phyloP scores from a whole-genome alignment of 2,113 vertebrate species.

The Chinchilla lanigera region DNA sequence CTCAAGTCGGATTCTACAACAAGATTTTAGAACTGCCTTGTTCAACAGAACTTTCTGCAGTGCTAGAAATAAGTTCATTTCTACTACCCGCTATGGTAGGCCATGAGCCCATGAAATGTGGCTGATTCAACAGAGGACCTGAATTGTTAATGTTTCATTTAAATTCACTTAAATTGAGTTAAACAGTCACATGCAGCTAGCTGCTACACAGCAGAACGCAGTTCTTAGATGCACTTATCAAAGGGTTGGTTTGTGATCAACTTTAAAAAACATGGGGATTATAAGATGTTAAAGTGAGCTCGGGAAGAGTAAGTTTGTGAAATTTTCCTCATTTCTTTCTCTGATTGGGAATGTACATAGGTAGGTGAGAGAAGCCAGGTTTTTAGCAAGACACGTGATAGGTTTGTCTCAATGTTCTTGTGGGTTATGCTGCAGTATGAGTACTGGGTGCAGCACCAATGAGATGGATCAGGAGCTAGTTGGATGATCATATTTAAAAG shows the following conservation, averaged over 20 bases:
- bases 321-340: not conserved
- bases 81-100: not conserved
- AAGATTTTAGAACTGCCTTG: not conserved
- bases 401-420: not conserved
- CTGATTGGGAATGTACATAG: not conserved
- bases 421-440: not conserved
- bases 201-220: not conserved
- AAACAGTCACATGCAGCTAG: not conserved
- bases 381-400: not conserved
- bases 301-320: not conserved
- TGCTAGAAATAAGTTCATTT: not conserved
- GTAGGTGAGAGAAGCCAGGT: not conserved
- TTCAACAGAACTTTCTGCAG: not conserved
- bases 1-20: not conserved
- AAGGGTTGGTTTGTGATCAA: not conserved
- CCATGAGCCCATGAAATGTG: not conserved
- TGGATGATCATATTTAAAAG: not conserved
- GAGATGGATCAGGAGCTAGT: not conserved
- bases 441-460: not conserved
- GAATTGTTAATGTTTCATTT: not conserved
- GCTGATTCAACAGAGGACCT: not conserved
- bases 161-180: not conserved
- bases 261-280: not conserved
- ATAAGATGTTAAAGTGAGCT: not conserved
- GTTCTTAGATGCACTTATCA: not conserved